Evolutionary conservation across 2,888 invertebrate genomes (phyloP).

Genomic region (Eupithecia tripunctaria): DNA sequence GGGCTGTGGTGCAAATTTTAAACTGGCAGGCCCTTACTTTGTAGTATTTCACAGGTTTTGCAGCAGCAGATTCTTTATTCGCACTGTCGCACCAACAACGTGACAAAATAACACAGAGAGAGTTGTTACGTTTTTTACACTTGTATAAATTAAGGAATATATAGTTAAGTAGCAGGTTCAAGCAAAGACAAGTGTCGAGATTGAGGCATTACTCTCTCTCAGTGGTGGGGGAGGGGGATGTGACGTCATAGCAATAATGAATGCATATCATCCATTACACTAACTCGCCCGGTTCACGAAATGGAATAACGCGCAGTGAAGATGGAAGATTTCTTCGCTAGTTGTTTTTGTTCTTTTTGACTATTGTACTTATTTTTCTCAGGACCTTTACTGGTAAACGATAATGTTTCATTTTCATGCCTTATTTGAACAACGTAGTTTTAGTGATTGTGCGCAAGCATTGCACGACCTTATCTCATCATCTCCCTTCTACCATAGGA

Average conservation of each 20-base stretch:
- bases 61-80: not conserved
- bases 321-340: not conserved
- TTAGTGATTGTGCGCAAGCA: too few relatives aligned
- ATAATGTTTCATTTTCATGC: not conserved
- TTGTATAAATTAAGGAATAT: not conserved
- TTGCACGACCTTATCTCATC: too few relatives aligned
- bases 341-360: not conserved
- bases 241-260: slow-evolving; percentile 38
- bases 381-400: not conserved
- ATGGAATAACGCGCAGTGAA: slow-evolving; percentile 38
- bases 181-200: slow-evolving; percentile 12
- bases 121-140: not conserved
- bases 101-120: too few relatives aligned
- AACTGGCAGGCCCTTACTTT: not conserved
- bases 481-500: too few relatives aligned
- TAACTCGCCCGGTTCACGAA: slow-evolving; percentile 32
- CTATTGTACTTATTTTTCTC: not conserved
- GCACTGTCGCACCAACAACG: not conserved
- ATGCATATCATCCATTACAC: slow-evolving; percentile 49
- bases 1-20: too few relatives aligned
- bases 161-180: not conserved
- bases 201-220: slow-evolving; percentile 6
- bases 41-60: not conserved
- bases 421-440: not conserved
- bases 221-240: not conserved